Evolutionary conservation across 2,888 invertebrate species (phyloP), one percentile per base, ranked within the genome.

Genomic region (Endotricha flammealis): DNA sequence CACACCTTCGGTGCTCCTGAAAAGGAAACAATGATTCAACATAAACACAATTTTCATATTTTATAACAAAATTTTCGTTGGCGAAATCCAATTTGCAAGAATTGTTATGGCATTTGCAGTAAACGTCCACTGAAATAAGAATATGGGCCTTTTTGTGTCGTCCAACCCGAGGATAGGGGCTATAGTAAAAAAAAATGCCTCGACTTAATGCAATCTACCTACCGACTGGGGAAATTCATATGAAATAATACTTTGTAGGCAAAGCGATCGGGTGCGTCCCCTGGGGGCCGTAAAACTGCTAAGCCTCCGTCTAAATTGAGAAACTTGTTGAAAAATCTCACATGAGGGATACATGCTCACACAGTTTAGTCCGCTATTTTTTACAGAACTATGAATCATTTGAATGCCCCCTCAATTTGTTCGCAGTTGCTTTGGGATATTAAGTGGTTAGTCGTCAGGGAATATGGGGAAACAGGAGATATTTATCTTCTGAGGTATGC

Each of bases 301-400:
- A 74, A 75, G 65, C 73, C 73, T 68, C 64, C 64, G 55, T 60
- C 71, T 61, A 74, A 77, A 78, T 78, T 74, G 71, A 70, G 73
- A 73, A 75, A 75, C 69, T 75, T 74, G 74, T 71, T 77, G 73
- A 78, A 79, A 77, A 77, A 74, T 75, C 69, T 74, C 67, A 67
- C 73, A 56, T 69, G 55, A 53, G 66, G 57, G 66, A 70, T 65
- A 62, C 45, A 52, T 56, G 48, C 50, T 55, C 46, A 53, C 50
- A 57, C 56, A 58, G 56, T 57, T 59, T 60, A 57, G 55, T 52
- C 45, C 46, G 44, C 47, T 38, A 43, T 49, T 55, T 49, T 44
- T 46, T 50, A 46, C 32, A 29, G 32, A 31, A 48, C 45, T 44
- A 46, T 46, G 22, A 29, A 22, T 29, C 22, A 22, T 29, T 29